Evolutionary conservation across 2,797 vertebrate genomes (phyloP).

Genomic region (Gadopsis bispinosus): DNA sequence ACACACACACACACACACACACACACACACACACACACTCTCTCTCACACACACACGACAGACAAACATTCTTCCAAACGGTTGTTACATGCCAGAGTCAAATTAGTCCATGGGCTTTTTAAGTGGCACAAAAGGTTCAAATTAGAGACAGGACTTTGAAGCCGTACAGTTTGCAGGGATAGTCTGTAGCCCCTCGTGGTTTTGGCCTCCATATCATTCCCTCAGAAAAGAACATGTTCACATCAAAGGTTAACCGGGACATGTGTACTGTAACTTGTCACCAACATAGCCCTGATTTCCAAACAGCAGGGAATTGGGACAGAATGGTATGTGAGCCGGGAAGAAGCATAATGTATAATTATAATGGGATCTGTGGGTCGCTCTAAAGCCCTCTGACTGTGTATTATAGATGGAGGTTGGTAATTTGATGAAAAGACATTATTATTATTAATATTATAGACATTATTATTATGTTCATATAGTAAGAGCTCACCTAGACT

Average conservation of each 20-base stretch:
- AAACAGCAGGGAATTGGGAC: constrained; percentile 80
- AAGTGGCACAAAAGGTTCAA: constrained; percentile 85
- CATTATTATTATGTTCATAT: constrained; percentile 52
- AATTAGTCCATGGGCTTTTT: constrained; percentile 84
- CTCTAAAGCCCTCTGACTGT: constrained; percentile 47
- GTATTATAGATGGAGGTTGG: constrained; percentile 44
- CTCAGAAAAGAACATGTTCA: constrained; percentile 77
- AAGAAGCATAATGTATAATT: constrained; percentile 73
- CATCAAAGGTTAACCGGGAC: constrained; percentile 84
- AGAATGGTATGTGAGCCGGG: constrained; percentile 71
- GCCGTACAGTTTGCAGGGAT: constrained; percentile 79
- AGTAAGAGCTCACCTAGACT: constrained; percentile 37
- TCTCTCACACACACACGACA: constrained; percentile 55
- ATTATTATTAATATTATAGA: constrained; percentile 27
- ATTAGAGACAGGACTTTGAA: constrained; percentile 85
- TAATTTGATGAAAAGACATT: constrained; percentile 60
- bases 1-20: constrained; percentile 47
- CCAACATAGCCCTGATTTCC: constrained; percentile 75
- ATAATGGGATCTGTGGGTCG: constrained; percentile 66
- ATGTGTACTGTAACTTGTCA: constrained; percentile 83
- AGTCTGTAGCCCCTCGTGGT: constrained; percentile 80
- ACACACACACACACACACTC: constrained; percentile 42
- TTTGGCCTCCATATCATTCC: constrained; percentile 79
- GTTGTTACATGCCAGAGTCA: constrained; percentile 83
- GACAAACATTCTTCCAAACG: constrained; percentile 76